Conservation (phyloP, 1,140 invertebrate species). For the Coboldia fuscipes region DNA sequence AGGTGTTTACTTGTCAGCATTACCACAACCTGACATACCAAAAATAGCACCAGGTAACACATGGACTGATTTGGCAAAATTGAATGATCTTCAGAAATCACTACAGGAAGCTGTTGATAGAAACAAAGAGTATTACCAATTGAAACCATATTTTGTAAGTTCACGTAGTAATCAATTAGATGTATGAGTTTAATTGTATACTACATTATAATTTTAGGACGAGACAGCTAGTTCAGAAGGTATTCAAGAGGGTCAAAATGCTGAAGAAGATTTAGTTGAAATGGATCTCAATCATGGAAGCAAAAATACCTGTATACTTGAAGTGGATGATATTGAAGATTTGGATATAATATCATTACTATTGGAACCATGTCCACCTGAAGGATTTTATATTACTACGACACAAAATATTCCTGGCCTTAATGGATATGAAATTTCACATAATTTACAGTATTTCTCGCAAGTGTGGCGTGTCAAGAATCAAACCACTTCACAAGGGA, state of each 20-base stretch:
- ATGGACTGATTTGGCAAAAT: constrained; percentile 34
- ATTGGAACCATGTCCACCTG: constrained; percentile 53
- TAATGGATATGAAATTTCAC: constrained; percentile 35
- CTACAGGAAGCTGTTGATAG: constrained; percentile 41
- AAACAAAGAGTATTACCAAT: constrained; percentile 44
- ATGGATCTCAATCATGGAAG: constrained; percentile 55
- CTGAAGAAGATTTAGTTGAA: constrained; percentile 51
- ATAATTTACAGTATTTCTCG: constrained; percentile 73
- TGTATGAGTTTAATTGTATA: neutral
- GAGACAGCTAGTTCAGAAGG: constrained; percentile 49
- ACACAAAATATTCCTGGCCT: constrained; percentile 59
- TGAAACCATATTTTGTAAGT: constrained; percentile 23
- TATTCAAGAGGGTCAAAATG: no score
- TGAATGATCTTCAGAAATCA: constrained; percentile 38
- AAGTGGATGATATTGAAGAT: constrained; percentile 76
- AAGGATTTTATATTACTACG: constrained; percentile 67
- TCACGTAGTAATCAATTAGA: neutral
- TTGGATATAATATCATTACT: constrained; percentile 56
- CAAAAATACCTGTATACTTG: constrained; percentile 65
- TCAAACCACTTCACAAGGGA: constrained; percentile 27
- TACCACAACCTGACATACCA: constrained; percentile 48
- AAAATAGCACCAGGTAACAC: constrained; percentile 39
- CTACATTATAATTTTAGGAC: constrained; percentile 10
- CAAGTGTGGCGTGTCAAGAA: constrained; percentile 60
- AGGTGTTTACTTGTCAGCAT: constrained; percentile 47